Percentiles rank a stretch among this genome's conserved stretches.
Evolutionary conservation across 2,888 invertebrate species (phyloP).

Genomic region (Nymphalis c-album): DNA sequence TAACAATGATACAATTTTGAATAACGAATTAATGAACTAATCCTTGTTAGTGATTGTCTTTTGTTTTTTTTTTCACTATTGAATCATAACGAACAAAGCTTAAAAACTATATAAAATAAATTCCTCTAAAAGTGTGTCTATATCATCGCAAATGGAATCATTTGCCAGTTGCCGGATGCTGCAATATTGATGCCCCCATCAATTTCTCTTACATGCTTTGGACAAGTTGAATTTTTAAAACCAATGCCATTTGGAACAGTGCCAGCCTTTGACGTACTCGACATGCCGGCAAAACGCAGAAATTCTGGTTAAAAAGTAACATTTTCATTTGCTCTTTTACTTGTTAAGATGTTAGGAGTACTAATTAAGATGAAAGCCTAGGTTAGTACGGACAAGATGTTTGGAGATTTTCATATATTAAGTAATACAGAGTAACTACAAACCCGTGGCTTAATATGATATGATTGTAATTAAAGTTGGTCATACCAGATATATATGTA

Average conservation of each 20-base stretch:
- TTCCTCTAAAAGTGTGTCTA: not conserved
- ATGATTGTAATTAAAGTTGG: too few relatives aligned
- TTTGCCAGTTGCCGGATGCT: conserved; percentile 30
- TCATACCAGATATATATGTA: too few relatives aligned
- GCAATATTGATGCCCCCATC: conserved; percentile 35
- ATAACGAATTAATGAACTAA: not conserved
- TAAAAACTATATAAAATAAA: not conserved
- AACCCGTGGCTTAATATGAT: not conserved
- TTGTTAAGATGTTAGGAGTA: conserved; percentile 4
- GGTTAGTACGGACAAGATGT: not conserved
- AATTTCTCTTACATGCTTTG: conserved; percentile 33
- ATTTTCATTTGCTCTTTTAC: conserved; percentile 6
- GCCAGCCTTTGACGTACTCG: conserved; percentile 47
- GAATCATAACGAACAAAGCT: not conserved
- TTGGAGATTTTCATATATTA: not conserved
- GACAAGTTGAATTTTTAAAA: conserved; percentile 40
- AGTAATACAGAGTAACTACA: not conserved
- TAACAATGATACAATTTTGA: too few relatives aligned
- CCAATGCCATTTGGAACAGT: conserved; percentile 64
- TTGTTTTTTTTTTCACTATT: too few relatives aligned
- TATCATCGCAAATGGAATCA: conserved; percentile 28
- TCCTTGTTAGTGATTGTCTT: not conserved
- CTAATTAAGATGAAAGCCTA: conserved; percentile 10
- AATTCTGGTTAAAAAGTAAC: conserved; percentile 5
- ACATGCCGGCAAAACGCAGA: conserved; percentile 12